Percentiles rank a stretch among this genome's conserved stretches.
Evolutionary conservation across 1,140 invertebrate genomes (phyloP).

Genomic region (Zaprionus kolodkinae): DNA sequence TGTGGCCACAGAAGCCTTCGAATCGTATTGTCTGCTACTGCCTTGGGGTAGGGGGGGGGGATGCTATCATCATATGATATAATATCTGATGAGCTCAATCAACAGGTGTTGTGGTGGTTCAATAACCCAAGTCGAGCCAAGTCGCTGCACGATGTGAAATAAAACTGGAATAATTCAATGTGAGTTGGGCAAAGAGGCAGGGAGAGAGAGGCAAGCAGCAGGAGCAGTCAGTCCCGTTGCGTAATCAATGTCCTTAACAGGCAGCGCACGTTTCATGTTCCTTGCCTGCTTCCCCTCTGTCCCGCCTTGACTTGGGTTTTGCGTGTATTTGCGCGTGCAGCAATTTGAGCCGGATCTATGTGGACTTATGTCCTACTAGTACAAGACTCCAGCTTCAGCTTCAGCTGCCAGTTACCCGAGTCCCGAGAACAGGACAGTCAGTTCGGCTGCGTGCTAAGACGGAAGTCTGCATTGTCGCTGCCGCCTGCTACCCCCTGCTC

Average conservation of each 20-base stretch:
- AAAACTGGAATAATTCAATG: slow-evolving; percentile 77
- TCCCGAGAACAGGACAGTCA: background rate
- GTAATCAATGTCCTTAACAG: slow-evolving; percentile 78
- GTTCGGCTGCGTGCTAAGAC: slow-evolving; percentile 21
- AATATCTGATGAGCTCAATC: slow-evolving; percentile 44
- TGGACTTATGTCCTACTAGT: slow-evolving; percentile 55
- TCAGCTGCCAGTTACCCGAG: background rate
- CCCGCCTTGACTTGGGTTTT: slow-evolving; percentile 2
- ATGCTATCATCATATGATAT: slow-evolving; percentile 26
- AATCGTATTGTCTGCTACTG: slow-evolving; percentile 31
- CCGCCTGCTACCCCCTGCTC: slow-evolving; percentile 31
- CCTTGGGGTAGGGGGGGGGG: no score
- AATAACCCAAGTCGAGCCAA: slow-evolving; percentile 65
- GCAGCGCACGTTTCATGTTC: slow-evolving; percentile 78
- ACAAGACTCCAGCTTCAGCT: background rate
- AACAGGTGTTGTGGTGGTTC: slow-evolving; percentile 64
- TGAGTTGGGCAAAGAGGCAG: slow-evolving; percentile 27
- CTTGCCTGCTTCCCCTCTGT: slow-evolving; percentile 39
- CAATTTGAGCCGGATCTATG: slow-evolving; percentile 64
- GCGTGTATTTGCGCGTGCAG: slow-evolving; percentile 47
- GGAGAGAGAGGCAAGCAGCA: background rate
- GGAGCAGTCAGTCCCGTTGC: slow-evolving; percentile 49
- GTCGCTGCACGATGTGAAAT: slow-evolving; percentile 47
- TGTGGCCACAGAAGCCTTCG: background rate
- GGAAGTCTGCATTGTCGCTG: slow-evolving; percentile 34